Evolutionary conservation across 2,797 vertebrate genomes (phyloP).

Genomic region (Carapus acus): DNA sequence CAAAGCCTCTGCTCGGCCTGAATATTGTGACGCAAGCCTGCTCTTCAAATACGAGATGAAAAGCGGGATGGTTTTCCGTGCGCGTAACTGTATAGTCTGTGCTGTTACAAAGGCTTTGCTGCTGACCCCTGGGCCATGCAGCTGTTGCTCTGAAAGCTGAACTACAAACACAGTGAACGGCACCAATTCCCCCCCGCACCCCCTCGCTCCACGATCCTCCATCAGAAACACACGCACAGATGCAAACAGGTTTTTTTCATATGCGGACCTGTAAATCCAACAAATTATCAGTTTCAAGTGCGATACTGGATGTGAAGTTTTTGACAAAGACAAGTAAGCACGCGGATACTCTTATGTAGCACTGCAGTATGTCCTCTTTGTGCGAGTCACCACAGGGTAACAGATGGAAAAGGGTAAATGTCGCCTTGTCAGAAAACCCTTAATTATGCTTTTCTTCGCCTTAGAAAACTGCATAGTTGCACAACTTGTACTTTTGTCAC

Average conservation of each 20-base stretch:
- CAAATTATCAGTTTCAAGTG: too few relatives aligned
- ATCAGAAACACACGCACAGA: conserved; percentile 11
- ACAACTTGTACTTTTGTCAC: conserved; percentile 7
- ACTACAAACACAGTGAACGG: conserved; percentile 37
- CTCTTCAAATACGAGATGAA: conserved; percentile 52
- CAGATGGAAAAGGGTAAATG: conserved; percentile 65
- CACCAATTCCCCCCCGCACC: conserved; percentile 41
- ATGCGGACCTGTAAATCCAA: neutral
- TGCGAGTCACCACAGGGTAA: conserved; percentile 41
- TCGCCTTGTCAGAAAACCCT: conserved; percentile 45
- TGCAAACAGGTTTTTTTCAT: conserved; percentile 25
- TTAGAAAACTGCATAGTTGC: neutral
- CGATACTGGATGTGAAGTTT: too few relatives aligned
- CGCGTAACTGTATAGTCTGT: conserved; percentile 47
- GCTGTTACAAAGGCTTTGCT: conserved; percentile 37
- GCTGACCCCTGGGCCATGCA: conserved; percentile 46
- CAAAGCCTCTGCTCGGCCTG: conserved; percentile 20
- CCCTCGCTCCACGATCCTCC: conserved; percentile 9
- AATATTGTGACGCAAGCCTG: conserved; percentile 43
- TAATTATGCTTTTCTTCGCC: conserved; percentile 16
- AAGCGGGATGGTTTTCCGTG: conserved; percentile 48
- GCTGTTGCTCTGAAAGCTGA: conserved; percentile 44
- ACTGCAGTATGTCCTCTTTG: conserved; percentile 4
- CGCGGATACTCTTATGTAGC: too few relatives aligned
- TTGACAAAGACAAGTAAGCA: too few relatives aligned